phyloP scores from a whole-genome alignment of 1,140 invertebrate genomes.

The Phenacoccus solenopsis region DNA sequence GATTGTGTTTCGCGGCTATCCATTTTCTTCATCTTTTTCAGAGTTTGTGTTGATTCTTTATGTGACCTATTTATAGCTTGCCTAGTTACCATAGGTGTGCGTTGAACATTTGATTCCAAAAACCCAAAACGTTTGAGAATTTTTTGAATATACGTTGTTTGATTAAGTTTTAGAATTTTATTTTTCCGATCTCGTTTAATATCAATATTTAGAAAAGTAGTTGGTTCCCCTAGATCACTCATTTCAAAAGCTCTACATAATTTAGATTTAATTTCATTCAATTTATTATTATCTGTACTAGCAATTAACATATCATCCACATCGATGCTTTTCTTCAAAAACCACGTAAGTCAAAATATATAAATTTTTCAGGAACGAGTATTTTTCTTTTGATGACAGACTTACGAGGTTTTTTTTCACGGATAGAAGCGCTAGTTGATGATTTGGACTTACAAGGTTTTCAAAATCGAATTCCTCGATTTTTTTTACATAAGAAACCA shows the following conservation, averaged over 20 bases:
- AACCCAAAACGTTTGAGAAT: constrained; percentile 18
- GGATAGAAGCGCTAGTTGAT: too few relatives aligned
- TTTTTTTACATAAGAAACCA: too few relatives aligned
- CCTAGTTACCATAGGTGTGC: constrained; percentile 13
- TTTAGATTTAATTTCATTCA: not conserved
- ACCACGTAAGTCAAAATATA: too few relatives aligned
- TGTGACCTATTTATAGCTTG: too few relatives aligned
- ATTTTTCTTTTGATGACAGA: too few relatives aligned
- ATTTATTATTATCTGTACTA: not conserved
- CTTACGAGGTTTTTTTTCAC: too few relatives aligned
- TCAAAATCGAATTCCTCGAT: too few relatives aligned
- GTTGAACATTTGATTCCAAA: not conserved
- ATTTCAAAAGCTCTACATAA: constrained; percentile 19
- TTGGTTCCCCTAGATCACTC: not conserved
- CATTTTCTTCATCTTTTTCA: not conserved
- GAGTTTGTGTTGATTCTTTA: too few relatives aligned
- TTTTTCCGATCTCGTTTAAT: not conserved
- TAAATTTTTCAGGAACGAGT: too few relatives aligned
- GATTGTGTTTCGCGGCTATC: too few relatives aligned
- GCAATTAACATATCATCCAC: constrained; percentile 22
- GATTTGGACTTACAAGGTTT: too few relatives aligned
- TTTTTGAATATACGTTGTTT: constrained; percentile 9
- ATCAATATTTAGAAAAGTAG: not conserved
- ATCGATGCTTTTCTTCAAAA: too few relatives aligned
- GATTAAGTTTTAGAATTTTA: not conserved